Evolutionary conservation across 2,113 vertebrate species (phyloP).

Genomic region (Phaethornis superciliosus): DNA sequence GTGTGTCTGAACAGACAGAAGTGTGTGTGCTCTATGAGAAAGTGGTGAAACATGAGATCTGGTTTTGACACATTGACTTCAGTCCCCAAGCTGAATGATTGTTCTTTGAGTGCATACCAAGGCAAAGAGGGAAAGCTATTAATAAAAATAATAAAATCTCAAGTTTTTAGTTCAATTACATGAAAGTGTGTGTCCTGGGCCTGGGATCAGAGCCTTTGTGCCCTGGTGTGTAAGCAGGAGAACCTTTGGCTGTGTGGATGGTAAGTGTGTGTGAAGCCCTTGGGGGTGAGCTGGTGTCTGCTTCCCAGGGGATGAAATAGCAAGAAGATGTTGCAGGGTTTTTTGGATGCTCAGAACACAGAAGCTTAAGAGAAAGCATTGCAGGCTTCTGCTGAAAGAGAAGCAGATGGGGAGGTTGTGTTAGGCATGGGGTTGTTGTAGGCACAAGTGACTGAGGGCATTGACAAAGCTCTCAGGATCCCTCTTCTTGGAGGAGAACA

Average conservation of each 20-base stretch:
- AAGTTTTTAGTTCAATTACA: background rate
- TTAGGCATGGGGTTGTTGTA: fast-evolving
- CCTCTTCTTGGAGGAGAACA: fast-evolving
- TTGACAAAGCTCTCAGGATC: background rate
- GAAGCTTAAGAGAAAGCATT: background rate
- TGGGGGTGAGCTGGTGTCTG: too few species aligned
- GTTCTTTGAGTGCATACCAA: background rate
- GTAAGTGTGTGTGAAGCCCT: background rate
- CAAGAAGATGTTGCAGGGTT: background rate
- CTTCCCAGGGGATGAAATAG: background rate
- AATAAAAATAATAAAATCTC: background rate
- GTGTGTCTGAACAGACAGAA: background rate
- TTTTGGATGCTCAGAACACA: background rate
- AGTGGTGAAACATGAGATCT: background rate
- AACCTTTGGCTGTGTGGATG: background rate
- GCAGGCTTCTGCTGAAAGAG: background rate
- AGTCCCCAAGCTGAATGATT: background rate
- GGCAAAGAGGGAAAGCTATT: background rate
- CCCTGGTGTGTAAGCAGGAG: background rate
- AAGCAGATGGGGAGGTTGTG: background rate
- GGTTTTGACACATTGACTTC: background rate
- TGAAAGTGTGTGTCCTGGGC: background rate
- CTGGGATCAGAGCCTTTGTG: background rate
- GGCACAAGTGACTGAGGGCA: background rate
- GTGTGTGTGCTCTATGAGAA: background rate